Evolutionary conservation across 2,113 vertebrate species (phyloP).

Genomic region (Leucopsar rothschildi): DNA sequence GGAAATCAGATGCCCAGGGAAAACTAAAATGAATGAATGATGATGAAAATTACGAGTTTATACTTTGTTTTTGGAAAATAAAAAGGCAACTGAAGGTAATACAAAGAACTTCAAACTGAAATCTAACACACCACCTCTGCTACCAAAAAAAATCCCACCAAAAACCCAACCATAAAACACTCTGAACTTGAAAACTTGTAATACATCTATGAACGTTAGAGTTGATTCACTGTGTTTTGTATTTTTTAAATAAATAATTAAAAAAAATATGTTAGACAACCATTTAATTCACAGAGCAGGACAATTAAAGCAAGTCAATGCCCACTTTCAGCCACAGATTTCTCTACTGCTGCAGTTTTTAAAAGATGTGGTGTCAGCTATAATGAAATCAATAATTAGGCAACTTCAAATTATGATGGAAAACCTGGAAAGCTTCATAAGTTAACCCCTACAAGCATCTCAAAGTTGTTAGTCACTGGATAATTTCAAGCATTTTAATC

Average conservation of each 20-base stretch:
- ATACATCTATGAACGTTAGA: background rate
- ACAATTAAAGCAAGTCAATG: background rate
- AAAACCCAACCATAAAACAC: background rate
- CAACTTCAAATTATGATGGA: background rate
- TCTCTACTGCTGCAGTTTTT: background rate
- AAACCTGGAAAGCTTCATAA: background rate
- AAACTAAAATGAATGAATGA: background rate
- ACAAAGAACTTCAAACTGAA: background rate
- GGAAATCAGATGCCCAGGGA: background rate
- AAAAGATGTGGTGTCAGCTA: background rate
- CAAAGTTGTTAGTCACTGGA: background rate
- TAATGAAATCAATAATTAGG: background rate
- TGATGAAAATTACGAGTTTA: background rate
- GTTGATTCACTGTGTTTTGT: background rate
- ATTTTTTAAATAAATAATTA: background rate
- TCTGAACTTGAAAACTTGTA: background rate
- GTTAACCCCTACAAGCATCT: background rate
- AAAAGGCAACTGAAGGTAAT: background rate
- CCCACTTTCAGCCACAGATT: background rate
- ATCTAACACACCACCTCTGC: accelerated
- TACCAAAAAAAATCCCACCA: accelerated
- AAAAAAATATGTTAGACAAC: background rate
- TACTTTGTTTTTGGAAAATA: background rate
- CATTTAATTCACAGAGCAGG: background rate
- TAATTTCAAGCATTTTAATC: background rate